phyloP scores from a whole-genome alignment of 53 echinoderm and acorn worm genomes.

The Patiria pectinifera region DNA sequence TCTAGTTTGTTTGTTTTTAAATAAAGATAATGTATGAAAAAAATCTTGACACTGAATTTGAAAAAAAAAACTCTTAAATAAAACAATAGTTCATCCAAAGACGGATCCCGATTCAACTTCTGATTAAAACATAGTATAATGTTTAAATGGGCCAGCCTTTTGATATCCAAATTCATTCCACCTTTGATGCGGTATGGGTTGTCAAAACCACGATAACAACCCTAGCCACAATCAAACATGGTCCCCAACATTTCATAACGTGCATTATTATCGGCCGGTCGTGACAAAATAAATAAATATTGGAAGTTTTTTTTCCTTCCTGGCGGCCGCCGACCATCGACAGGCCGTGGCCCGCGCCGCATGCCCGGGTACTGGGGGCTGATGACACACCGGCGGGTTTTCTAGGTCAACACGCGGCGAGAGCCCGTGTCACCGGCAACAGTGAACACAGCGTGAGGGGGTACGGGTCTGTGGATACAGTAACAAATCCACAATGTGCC shows the following conservation, averaged over 20 bases:
- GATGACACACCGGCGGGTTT: slow-evolving; percentile 50
- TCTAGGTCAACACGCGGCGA: slow-evolving; percentile 56
- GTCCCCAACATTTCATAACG: slow-evolving; percentile 31
- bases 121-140: no score
- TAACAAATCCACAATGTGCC: slow-evolving; percentile 22
- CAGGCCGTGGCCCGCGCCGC: background rate
- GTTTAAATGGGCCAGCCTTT: no score
- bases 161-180: background rate
- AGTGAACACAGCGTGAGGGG: slow-evolving; percentile 39
- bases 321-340: slow-evolving; percentile 8
- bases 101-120: no score
- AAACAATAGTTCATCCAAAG: no score
- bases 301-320: background rate
- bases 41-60: no score
- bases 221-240: background rate
- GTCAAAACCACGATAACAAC: background rate
- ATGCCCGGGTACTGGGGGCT: background rate
- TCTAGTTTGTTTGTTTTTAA: no score
- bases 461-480: slow-evolving; percentile 25
- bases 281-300: slow-evolving; percentile 56
- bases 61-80: no score
- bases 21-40: no score
- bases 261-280: slow-evolving; percentile 47
- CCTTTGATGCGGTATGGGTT: background rate
- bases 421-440: slow-evolving; percentile 37